Percentiles rank a stretch among this genome's conserved stretches.
phyloP scores from a whole-genome alignment of 2,113 vertebrate species.

The Leptobrachium ailaonicum region DNA sequence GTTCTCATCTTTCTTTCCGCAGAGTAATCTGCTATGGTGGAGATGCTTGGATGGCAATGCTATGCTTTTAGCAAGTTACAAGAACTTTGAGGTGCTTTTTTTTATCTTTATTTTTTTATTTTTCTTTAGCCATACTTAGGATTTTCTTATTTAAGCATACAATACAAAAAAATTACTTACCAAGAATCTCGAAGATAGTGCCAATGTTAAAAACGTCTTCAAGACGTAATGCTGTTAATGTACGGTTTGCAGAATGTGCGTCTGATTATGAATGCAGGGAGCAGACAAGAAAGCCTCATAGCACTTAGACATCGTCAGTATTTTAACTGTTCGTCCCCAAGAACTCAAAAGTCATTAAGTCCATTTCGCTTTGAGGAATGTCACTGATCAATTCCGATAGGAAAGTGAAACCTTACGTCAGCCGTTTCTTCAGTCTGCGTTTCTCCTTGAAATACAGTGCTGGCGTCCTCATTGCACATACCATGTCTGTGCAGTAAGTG shows the following conservation, averaged over 20 bases:
- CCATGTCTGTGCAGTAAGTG: conserved; percentile 1
- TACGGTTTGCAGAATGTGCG: conserved; percentile 15
- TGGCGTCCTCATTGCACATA: background rate
- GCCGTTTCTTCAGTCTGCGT: background rate
- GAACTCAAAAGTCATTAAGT: background rate
- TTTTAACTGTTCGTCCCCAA: conserved; percentile 21
- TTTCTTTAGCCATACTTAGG: conserved; percentile 20
- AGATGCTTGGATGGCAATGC: conserved; percentile 23
- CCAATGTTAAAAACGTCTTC: conserved; percentile 18
- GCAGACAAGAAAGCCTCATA: conserved; percentile 23
- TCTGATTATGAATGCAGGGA: conserved; percentile 2
- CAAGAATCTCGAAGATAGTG: conserved; percentile 26
- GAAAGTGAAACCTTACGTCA: conserved; percentile 13
- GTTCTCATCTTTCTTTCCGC: conserved; percentile 23
- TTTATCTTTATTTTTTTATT: conserved; percentile 38
- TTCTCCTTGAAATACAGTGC: background rate
- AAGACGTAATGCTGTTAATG: conserved; percentile 6
- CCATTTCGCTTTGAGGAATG: background rate
- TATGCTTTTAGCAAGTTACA: conserved; percentile 5
- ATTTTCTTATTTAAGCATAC: conserved; percentile 5
- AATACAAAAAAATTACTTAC: background rate
- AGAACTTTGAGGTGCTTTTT: conserved; percentile 26
- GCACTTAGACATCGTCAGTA: conserved; percentile 44
- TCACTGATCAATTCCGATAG: background rate
- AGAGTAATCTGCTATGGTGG: background rate